Evolutionary conservation across 2,888 invertebrate species (phyloP), one percentile per base, ranked within the genome.

Genomic region (Chloromyia formosa): DNA sequence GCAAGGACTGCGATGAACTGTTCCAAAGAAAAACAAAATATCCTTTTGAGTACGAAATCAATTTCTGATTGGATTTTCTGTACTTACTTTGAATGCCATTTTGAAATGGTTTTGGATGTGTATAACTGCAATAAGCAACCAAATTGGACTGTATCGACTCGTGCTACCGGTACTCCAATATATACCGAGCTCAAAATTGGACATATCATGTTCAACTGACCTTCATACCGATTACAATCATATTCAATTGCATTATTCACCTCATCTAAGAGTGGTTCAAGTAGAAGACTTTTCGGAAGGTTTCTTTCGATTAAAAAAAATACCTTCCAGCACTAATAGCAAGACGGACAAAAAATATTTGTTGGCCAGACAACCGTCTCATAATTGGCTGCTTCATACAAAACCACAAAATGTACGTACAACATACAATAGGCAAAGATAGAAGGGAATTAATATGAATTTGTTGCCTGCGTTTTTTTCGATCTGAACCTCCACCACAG

Each of bases 1-100:
- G 77, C 77, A 68, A 75, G 62, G 45, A 75, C 66, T 35, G 69
- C 66, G 14, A 77, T 35, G 60, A 76, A 75, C 77, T 77, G 53
- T 10, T 58, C 68, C 40, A 49, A 22, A 16, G 5, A 68, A 64
- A 56, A 64, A 62, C n/a, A 62, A 35, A 16, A 27, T 42, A 42
- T 68, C 68, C 68, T 68, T 49, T 49, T 35, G 2, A 35, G 27
- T 35, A 4, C 27, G 2, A 2, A 54, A 2, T 54, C 4, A 54
- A 54, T 16, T 18, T 54, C 18, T 4, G 7, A 54, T 16, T 4
- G 16, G 4, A 18, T 54, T 16, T 54, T 54, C 16, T 12, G 12
- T 68, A 73, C 74, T 74, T 64, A 74, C 74, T 74, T 74, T 74
- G 62, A 74, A 74, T 74, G 74, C 74, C 74, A 74, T 74, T 62